Conservation (phyloP, 2,888 invertebrate genomes). For the Synergus itoensis region DNA sequence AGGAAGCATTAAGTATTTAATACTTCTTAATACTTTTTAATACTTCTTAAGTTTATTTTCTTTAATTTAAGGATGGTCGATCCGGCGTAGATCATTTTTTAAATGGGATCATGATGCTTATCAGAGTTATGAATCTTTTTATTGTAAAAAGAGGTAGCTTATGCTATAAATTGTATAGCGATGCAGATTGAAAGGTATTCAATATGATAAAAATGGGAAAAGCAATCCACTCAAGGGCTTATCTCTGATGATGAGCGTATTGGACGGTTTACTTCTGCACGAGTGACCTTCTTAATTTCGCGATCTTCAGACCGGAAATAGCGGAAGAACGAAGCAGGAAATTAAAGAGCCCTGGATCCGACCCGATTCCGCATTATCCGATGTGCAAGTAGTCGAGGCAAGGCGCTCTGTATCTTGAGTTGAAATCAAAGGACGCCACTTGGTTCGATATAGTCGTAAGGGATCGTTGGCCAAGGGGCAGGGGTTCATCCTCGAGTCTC, state of each 20-base stretch:
- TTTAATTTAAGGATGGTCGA: no score
- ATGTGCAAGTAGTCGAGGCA: slow-evolving; percentile 23
- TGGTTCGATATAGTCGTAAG: slow-evolving; percentile 11
- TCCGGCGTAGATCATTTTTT: no score
- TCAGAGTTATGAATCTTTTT: no score
- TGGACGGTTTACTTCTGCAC: slow-evolving; percentile 54
- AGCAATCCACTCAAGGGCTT: not conserved
- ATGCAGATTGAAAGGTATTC: not conserved
- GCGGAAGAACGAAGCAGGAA: slow-evolving; percentile 51
- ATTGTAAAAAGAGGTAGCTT: not conserved
- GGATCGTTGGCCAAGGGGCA: slow-evolving; percentile 30
- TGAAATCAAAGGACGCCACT: slow-evolving; percentile 40
- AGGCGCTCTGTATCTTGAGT: slow-evolving; percentile 22
- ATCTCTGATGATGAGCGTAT: slow-evolving; percentile 28
- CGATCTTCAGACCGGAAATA: slow-evolving; percentile 52
- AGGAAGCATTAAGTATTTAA: no score
- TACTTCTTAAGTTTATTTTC: no score
- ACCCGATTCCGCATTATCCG: slow-evolving; percentile 54
- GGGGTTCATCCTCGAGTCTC: slow-evolving; percentile 8
- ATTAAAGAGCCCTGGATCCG: slow-evolving; percentile 54
- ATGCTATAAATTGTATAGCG: no score
- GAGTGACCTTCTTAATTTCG: slow-evolving; percentile 57
- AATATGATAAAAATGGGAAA: not conserved
- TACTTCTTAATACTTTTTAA: no score
- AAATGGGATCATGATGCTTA: no score